Evolutionary conservation across 2,888 invertebrate species (phyloP), one percentile per base, ranked within the genome.

Genomic region (Leistus spinibarbis): DNA sequence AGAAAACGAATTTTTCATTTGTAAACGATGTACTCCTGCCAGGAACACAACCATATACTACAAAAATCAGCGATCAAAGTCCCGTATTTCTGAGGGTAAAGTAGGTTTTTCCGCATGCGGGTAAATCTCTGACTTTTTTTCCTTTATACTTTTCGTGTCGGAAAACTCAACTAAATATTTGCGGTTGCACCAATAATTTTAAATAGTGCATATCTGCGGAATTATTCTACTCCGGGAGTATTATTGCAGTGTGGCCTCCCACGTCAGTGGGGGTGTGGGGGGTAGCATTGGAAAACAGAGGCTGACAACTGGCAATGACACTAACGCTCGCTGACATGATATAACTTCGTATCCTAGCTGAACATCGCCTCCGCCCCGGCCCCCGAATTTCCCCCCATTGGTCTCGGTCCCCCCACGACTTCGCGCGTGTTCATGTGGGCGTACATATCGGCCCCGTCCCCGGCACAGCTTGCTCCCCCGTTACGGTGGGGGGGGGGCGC

Each of bases 321-420:
- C 79, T 80, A 81, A 81, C 80, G 81, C 78, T 80, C 79, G 78
- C 78, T 80, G 80, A 81, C 81, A 81, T 79, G 78, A 79, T 78
- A 81, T 79, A 79, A 78, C 79, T 79, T 77, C 76, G 74, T 75
- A 69, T 69, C 60, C 60, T 22, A 22, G 60, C 20, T 60, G 54
- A 16, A 54, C n/a, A 54, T 3, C 54, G 19, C 60, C 3, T 60
- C 60, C 60, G 10, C 60, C 10, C 60, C 20, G 60, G 20, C 19
- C 60, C 10, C 60, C 20, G 60, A 60, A 16, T 13, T 60, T 20
- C 17, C 60, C 60, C 56, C 56, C 56, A 40, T 40, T 40, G 40
- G 40, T 40, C 40, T 40, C 40, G 16, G 17, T 17, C 16, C 56
- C 56, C 56, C 16, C 56, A 16, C 60, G 17, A 10, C 60, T 22